These are phyloP conservation scores for Drosophila bipectinata DNA, from an alignment of 1,140 invertebrate species.

Conservation along the genomic window DNA sequence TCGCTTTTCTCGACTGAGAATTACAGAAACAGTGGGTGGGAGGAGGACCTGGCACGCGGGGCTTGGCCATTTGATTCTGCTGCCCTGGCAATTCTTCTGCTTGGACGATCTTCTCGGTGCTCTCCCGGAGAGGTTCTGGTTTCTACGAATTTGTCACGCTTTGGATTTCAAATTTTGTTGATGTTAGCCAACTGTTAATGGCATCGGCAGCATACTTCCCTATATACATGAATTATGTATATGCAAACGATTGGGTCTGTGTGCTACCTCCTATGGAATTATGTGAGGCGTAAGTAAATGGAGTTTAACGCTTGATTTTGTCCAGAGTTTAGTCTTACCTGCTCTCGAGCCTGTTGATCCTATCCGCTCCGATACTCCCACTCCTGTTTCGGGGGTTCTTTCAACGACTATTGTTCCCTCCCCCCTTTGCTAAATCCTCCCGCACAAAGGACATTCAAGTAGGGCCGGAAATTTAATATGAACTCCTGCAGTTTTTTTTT, in stretches of 20 bases:
- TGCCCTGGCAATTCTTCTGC: conserved; percentile 63
- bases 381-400: conserved; percentile 27
- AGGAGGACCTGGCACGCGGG: conserved; percentile 11
- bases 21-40: conserved; percentile 9
- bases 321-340: conserved; percentile 71
- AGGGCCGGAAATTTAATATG: conserved; percentile 79
- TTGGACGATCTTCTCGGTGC: conserved; percentile 5
- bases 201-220: conserved; percentile 35
- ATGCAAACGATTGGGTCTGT: background rate
- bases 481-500: conserved; percentile 37
- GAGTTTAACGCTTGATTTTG: conserved; percentile 79
- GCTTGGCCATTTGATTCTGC: conserved; percentile 42
- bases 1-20: conserved; percentile 18
- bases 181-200: conserved; percentile 77
- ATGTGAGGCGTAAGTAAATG: conserved; percentile 74
- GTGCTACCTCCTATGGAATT: conserved; percentile 44
- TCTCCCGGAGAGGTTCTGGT: conserved; percentile 30
- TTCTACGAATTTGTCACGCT: conserved; percentile 80
- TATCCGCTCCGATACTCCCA: conserved; percentile 33
- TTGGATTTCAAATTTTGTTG: conserved; percentile 78
- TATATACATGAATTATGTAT: conserved; percentile 2
- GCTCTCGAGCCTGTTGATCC: conserved; percentile 39
- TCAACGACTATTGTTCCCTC: conserved; percentile 60
- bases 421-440: conserved; percentile 14
- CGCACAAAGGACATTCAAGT: conserved; percentile 69